These are phyloP conservation scores for Drosophila pseudoananassae DNA, from an alignment of 1,140 invertebrate species.

Conservation along the genomic window DNA sequence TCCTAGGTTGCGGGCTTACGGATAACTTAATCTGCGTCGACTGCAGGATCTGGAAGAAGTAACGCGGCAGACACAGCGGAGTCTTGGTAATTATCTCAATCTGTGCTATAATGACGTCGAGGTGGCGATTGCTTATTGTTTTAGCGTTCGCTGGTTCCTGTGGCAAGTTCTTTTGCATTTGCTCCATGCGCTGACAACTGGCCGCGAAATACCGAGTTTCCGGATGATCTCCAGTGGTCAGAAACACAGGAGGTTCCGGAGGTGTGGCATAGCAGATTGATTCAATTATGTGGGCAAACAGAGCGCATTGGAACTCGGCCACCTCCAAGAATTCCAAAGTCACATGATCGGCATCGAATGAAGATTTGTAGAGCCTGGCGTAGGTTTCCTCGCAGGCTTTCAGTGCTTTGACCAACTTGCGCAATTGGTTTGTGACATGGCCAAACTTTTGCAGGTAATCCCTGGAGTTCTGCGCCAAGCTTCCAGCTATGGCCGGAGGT, in stretches of 20 bases:
- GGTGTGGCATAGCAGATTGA: slow-evolving; percentile 78
- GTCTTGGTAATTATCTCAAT: slow-evolving; percentile 81
- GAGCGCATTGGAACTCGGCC: slow-evolving; percentile 83
- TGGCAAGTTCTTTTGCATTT: slow-evolving; percentile 73
- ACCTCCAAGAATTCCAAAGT: slow-evolving; percentile 92
- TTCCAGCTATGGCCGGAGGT: slow-evolving; percentile 95
- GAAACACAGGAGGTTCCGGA: slow-evolving; percentile 73
- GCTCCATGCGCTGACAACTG: slow-evolving; percentile 71
- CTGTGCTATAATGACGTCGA: slow-evolving; percentile 76
- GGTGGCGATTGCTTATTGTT: slow-evolving; percentile 76
- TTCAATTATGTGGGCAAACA: slow-evolving; percentile 80
- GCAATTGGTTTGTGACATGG: slow-evolving; percentile 90
- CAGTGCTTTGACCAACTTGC: slow-evolving; percentile 88
- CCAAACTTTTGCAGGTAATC: slow-evolving; percentile 94
- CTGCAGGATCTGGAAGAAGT: slow-evolving; percentile 95
- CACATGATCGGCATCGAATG: slow-evolving; percentile 95
- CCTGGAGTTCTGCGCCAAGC: slow-evolving; percentile 90
- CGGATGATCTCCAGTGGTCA: slow-evolving; percentile 73
- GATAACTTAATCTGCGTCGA: slow-evolving; percentile 92
- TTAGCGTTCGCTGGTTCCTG: slow-evolving; percentile 70
- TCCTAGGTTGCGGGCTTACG: slow-evolving; percentile 92
- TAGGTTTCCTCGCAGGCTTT: slow-evolving; percentile 91
- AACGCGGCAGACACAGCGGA: slow-evolving; percentile 87
- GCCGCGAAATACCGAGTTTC: slow-evolving; percentile 76
- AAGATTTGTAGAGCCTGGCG: slow-evolving; percentile 93